Evolutionary conservation across 2,888 invertebrate genomes (phyloP).

Genomic region (Drosophila dives): DNA sequence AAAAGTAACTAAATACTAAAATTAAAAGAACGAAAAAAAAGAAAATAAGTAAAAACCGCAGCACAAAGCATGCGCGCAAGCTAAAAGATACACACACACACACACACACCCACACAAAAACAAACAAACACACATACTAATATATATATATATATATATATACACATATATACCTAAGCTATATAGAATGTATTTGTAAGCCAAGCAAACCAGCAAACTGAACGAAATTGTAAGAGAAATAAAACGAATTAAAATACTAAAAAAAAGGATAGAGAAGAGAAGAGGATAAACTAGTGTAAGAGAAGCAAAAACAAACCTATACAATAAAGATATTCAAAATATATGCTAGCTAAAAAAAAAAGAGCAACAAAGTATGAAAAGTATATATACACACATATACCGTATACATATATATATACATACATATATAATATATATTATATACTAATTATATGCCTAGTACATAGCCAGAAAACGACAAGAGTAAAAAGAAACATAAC

Average conservation of each 20-base stretch:
- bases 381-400: slow-evolving; percentile 42
- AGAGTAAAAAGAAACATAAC: slow-evolving; percentile 50
- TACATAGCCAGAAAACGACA: slow-evolving; percentile 53
- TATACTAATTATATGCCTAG: slow-evolving; percentile 50
- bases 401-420: slow-evolving; percentile 53
- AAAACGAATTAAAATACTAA: slow-evolving; percentile 29
- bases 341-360: slow-evolving; percentile 62
- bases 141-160: slow-evolving; percentile 39
- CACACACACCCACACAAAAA: slow-evolving; percentile 40
- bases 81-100: slow-evolving; percentile 52
- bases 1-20: slow-evolving; percentile 39
- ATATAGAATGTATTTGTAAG: slow-evolving; percentile 62
- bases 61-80: slow-evolving; percentile 67
- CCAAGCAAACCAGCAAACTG: slow-evolving; percentile 64
- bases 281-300: slow-evolving; percentile 35
- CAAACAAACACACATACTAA: slow-evolving; percentile 47
- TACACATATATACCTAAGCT: slow-evolving; percentile 38
- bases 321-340: slow-evolving; percentile 80
- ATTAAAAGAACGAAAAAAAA: slow-evolving; percentile 24
- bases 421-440: slow-evolving; percentile 42
- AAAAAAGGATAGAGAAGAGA: slow-evolving; percentile 15
- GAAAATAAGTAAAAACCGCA: slow-evolving; percentile 39
- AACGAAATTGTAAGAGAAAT: slow-evolving; percentile 62
- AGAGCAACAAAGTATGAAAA: slow-evolving; percentile 37
- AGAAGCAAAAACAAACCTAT: slow-evolving; percentile 48